phyloP scores from a whole-genome alignment of 2,797 vertebrate species.

The Mormyrops attenuatus region DNA sequence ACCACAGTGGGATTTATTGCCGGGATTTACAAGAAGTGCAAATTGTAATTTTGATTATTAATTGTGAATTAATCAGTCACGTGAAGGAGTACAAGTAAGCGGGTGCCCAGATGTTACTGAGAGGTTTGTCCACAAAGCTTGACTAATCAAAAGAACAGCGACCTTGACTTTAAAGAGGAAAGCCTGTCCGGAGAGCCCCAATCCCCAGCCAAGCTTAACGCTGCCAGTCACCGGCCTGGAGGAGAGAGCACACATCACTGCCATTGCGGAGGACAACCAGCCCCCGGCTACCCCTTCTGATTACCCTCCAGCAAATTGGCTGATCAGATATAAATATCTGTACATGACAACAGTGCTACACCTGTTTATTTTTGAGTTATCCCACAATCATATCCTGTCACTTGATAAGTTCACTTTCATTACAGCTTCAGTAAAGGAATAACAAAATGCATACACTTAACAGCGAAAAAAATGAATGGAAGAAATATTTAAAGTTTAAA shows the following conservation, averaged over 20 bases:
- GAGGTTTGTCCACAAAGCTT: not conserved
- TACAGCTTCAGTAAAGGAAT: not conserved
- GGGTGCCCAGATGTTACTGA: not conserved
- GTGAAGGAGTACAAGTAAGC: not conserved
- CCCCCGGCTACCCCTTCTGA: not conserved
- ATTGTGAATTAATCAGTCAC: not conserved
- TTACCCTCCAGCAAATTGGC: not conserved
- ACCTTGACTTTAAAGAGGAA: not conserved
- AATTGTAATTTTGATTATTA: not conserved
- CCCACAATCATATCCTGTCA: not conserved
- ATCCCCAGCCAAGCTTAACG: not conserved
- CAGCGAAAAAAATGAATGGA: not conserved
- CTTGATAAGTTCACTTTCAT: not conserved
- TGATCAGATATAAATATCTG: not conserved
- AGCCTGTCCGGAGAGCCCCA: not conserved
- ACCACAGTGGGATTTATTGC: not conserved
- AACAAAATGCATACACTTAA: not conserved
- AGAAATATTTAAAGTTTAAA: not conserved
- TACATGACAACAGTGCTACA: not conserved
- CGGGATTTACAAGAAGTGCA: not conserved
- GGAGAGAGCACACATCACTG: not conserved
- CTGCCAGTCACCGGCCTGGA: not conserved
- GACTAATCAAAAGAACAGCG: not conserved
- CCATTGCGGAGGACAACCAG: not conserved
- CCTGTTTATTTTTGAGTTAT: not conserved